Base-by-base conservation (phyloP, 2,113 vertebrate species). In the Thermophis baileyi region DNA sequence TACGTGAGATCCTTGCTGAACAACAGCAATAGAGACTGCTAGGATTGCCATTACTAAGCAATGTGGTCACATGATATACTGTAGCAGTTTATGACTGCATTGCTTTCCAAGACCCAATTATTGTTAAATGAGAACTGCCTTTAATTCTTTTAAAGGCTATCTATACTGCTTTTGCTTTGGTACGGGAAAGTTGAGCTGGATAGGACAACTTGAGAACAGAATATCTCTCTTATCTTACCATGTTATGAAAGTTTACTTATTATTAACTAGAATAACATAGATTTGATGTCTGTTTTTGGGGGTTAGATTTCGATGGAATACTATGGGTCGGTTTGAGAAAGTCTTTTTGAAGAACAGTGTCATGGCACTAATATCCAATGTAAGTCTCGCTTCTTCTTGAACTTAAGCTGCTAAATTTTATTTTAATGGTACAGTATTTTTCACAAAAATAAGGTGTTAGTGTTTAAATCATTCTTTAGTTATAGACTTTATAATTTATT, bases 241-340 rank as follows among this genome's bases (percentile, higher is more conserved):
- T 69, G 46, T 24, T 74, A 74, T 22, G 27, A 55, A 89, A 57
- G 5, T 89, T 14, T 55, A 6, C 40, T 44, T 90, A 40, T 60
- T 18, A 1, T 63, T 90, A 50, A 44, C 18, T 30, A 74, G 5
- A 12, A 25, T 51, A 74, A 35, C 35, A 47, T 50, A 51, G 47
- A 54, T 35, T 44, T 91, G 69, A 85, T 85, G 50, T 22, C 40
- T 92, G 35, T 35, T 90, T 94, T 93, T 91, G 89, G 81, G 88
- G 87, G 30, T 95, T 95, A 99, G 99, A 94, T 99, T 99, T 95
- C 97, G 98, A 49, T 99, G 99, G 99, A 99, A 99, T 94, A 97
- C 97, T 94, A 99, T 99, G 99, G 96, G 97, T 93, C 98, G 98
- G 7, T 95, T 98, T 93, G 99, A 99, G 92, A 99, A 99, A 94